Base-by-base conservation (phyloP, 2,797 vertebrate species). In the Brachymystax lenok region DNA sequence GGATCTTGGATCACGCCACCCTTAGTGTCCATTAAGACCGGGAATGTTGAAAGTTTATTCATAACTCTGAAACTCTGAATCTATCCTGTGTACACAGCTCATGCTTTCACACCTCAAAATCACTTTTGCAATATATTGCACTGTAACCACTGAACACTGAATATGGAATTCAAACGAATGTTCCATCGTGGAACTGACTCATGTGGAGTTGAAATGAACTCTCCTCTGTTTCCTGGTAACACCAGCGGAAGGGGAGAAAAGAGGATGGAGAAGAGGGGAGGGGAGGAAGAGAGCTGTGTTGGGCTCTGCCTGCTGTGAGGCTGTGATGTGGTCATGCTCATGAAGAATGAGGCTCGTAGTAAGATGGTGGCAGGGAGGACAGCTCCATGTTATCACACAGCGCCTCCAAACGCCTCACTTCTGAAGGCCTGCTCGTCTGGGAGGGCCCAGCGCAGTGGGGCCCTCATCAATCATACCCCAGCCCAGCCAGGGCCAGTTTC, bases 301-400 rank as follows among this genome's bases (percentile, higher is more conserved):
- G 40, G 40, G 3, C 10, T 46, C 40, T 13, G 40, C 40, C 40
- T 13, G 79, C 69, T 70, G 83, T 71, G 83, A 80, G 73, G 74
- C 40, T 59, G 81, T 81, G 77, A 82, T 74, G 83, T 82, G 78
- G 86, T 74, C 69, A 77, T 77, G 76, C 81, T 76, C 69, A 79
- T 92, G 89, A 93, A 93, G 80, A 46, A 46, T 46, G 40, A 46
- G 40, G 40, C 10, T 46, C 10, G 79, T 84, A 70, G 88, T 84
- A 72, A 85, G 85, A 89, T 40, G 54, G 82, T 90, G 88, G 86
- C 90, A 89, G 86, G 86, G 84, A 90, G 80, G 86, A 91, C 88
- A 87, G 89, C 80, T 91, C 79, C 79, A 71, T 90, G 86, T 91
- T 92, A 91, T 92, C 88, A 80, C 89, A 91, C 89, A 88, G 86